Percentiles rank a stretch among this genome's conserved stretches.
Evolutionary conservation across 2,888 invertebrate genomes (phyloP).

Genomic region (Dryobota labecula): DNA sequence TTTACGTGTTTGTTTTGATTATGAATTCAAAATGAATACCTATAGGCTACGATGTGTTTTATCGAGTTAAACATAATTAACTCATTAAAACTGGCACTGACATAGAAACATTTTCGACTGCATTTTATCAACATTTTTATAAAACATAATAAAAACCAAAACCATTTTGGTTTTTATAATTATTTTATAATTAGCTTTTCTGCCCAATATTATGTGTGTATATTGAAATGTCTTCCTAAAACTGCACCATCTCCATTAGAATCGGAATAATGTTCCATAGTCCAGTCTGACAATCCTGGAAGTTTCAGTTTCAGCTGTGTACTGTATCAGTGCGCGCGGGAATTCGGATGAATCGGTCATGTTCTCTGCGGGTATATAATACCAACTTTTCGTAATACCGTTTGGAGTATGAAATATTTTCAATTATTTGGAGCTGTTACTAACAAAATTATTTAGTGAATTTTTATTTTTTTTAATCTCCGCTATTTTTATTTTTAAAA

Average conservation of each 20-base stretch:
- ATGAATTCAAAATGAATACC: not conserved
- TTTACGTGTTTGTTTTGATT: too few species aligned
- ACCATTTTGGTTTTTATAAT: too few species aligned
- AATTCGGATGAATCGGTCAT: constrained; percentile 54
- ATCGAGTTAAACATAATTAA: too few species aligned
- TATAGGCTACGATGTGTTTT: rapidly evolving
- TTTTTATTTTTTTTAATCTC: not conserved
- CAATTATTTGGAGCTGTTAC: constrained; percentile 6
- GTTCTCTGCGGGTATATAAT: constrained; percentile 35
- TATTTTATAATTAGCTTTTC: not conserved
- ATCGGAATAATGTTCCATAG: constrained; percentile 3
- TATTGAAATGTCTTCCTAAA: not conserved
- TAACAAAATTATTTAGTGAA: constrained; percentile 13
- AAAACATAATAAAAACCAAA: not conserved
- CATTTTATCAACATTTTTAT: not conserved
- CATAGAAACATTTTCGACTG: not conserved
- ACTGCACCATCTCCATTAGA: not conserved
- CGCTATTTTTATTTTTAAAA: not conserved
- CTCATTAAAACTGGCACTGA: not conserved
- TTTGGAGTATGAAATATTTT: not conserved
- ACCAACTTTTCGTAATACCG: constrained; percentile 50
- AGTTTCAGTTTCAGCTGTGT: constrained; percentile 45
- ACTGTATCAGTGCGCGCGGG: constrained; percentile 60
- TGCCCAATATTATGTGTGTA: not conserved
- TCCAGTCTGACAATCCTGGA: constrained; percentile 15